Conservation (phyloP, 2,113 vertebrate genomes). For the Eolophus roseicapilla region DNA sequence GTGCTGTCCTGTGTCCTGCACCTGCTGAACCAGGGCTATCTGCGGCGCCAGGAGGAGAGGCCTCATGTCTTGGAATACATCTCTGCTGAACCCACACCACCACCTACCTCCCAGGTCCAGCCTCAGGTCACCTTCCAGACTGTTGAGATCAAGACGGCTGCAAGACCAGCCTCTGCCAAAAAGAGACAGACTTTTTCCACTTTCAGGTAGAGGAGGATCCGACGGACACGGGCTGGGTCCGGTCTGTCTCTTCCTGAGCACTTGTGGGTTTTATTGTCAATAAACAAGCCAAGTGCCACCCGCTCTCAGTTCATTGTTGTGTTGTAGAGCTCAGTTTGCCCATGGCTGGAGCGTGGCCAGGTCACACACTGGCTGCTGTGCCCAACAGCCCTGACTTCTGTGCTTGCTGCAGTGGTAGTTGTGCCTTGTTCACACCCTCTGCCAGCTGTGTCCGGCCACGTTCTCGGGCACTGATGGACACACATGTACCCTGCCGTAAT, state of each 20-base stretch:
- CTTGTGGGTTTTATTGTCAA: background rate
- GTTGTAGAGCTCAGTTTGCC: fast-evolving
- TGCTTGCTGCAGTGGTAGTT: background rate
- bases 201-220: constrained; percentile 7
- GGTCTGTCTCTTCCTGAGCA: background rate
- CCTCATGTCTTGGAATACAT: constrained; percentile 86
- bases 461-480: background rate
- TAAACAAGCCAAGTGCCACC: background rate
- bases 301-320: fast-evolving
- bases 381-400: fast-evolving
- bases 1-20: no score
- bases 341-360: fast-evolving
- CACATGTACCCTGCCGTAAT: background rate
- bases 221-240: background rate
- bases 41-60: constrained; percentile 83
- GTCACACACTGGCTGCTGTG: fast-evolving
- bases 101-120: background rate
- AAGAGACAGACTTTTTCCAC: constrained; percentile 63
- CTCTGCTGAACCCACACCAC: constrained; percentile 73
- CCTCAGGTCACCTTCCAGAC: constrained; percentile 57
- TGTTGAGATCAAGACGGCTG: constrained; percentile 53
- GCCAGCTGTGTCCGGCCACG: background rate
- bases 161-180: background rate
- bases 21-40: constrained; percentile 86
- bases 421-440: background rate